Evolutionary conservation across 2,797 vertebrate species (phyloP).

Genomic region (Myripristis murdjan): DNA sequence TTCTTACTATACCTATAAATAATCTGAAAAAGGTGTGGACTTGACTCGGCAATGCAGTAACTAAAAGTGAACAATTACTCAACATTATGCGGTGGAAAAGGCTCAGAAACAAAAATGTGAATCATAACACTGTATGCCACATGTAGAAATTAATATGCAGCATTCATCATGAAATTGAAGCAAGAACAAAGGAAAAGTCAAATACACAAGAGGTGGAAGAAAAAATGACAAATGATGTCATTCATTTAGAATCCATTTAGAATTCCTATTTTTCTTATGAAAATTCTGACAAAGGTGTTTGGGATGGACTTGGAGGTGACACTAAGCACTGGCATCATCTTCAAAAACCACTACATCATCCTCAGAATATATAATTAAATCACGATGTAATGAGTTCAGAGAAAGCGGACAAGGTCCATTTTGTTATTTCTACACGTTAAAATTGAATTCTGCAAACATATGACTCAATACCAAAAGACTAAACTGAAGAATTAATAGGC

Average conservation of each 20-base stretch:
- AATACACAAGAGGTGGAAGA: background rate
- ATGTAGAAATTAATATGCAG: background rate
- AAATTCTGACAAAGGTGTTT: constrained; percentile 10
- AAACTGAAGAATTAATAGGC: constrained; percentile 28
- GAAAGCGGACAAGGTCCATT: background rate
- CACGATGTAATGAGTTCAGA: constrained; percentile 13
- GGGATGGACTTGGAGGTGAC: constrained; percentile 15
- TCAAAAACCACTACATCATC: background rate
- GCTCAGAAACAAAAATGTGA: background rate
- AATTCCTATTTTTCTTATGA: background rate
- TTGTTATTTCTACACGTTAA: constrained; percentile 15
- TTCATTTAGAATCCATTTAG: constrained; percentile 1
- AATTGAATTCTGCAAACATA: constrained; percentile 29
- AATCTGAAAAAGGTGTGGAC: background rate
- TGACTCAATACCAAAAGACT: constrained; percentile 22
- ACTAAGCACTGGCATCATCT: background rate
- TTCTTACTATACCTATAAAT: background rate
- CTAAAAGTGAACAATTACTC: too few species aligned
- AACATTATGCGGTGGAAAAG: too few species aligned
- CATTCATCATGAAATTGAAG: background rate
- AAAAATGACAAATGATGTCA: background rate
- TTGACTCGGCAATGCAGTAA: background rate
- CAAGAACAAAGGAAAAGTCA: background rate
- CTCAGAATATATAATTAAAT: background rate
- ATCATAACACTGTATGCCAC: background rate